Base-by-base conservation (phyloP, 2,888 invertebrate genomes). In the Lithophane leautieri region DNA sequence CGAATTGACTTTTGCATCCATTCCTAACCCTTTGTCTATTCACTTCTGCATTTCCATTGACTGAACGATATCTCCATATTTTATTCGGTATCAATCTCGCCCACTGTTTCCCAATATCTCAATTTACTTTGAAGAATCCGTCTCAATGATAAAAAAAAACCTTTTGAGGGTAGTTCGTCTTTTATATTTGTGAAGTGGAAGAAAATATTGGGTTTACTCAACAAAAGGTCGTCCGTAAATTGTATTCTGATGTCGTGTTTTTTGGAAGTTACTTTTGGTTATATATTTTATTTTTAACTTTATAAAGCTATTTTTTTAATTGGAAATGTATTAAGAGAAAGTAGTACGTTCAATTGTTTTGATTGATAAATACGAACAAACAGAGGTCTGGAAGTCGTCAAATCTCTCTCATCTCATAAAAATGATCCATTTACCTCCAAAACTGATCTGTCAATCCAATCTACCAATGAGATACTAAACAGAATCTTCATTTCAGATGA, bases 401-500 rank as follows among this genome's bases (percentile, higher is more conserved):
- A 14, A n/a, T 54, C 6, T n/a, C 19, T 28, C 11, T 65, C 11
- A 2, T 42, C 44, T 28, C 19, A 7, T 28, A 22, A 19, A 50
- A 47, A 34, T 63, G 1, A 22, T n/a, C 40, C 40, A 40, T 62
- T 40, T 62, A 14, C 8, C 40, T 16, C 3, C 56, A 58, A 28
- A 8, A n/a, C 14, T n/a, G 8, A 61, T 19, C 22, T 2, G 7
- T 8, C 16, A 47, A 9, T 47, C 6, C 19, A 71, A 50, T 50
- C 19, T 25, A 22, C 1, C 2, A 25, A 60, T 28, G 7, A 68
- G 25, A 47, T 44, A 56, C 12, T 79, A 0, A 82, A n/a, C 11
- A 62, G 6, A 60, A 34, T 12, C 4, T 60, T 40, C 19, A 9
- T 87, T 89, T 7, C 89, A 96, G 96, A 96, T 89, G 96, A 96